Conservation (phyloP, 2,888 invertebrate species). For the Drosophila quinaria region DNA sequence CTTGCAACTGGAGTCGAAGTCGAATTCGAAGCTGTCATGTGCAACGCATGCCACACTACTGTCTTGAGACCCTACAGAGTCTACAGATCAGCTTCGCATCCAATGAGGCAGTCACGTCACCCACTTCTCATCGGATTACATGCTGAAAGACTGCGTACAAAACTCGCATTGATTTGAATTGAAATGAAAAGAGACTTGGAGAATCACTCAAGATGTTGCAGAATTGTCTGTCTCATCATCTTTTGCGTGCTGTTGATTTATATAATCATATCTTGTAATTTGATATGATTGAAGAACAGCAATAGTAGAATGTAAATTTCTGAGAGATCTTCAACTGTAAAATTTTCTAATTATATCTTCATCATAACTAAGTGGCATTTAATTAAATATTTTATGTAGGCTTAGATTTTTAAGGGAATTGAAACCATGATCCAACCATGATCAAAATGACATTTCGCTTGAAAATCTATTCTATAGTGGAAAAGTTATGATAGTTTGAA, state of each 20-base stretch:
- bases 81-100: conserved; percentile 7
- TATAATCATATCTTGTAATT: conserved; percentile 62
- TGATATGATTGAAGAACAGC: conserved; percentile 18
- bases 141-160: conserved; percentile 49
- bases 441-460: too few relatives aligned
- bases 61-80: too few relatives aligned
- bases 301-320: neutral
- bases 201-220: conserved; percentile 46
- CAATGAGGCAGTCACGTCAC: conserved; percentile 61
- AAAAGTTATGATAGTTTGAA: too few relatives aligned
- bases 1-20: neutral
- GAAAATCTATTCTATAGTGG: too few relatives aligned
- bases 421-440: too few relatives aligned
- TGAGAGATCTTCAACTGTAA: neutral
- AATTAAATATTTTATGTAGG: too few relatives aligned
- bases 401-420: too few relatives aligned
- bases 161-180: conserved; percentile 68
- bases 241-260: conserved; percentile 67
- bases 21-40: conserved; percentile 38
- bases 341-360: neutral
- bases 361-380: neutral
- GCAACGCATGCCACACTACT: conserved; percentile 39
- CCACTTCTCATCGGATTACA: conserved; percentile 69
- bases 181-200: conserved; percentile 42
- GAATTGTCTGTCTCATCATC: conserved; percentile 27